Base-by-base conservation (phyloP, 92 coral and sea anemone genomes). In the Actinernus sp. region DNA sequence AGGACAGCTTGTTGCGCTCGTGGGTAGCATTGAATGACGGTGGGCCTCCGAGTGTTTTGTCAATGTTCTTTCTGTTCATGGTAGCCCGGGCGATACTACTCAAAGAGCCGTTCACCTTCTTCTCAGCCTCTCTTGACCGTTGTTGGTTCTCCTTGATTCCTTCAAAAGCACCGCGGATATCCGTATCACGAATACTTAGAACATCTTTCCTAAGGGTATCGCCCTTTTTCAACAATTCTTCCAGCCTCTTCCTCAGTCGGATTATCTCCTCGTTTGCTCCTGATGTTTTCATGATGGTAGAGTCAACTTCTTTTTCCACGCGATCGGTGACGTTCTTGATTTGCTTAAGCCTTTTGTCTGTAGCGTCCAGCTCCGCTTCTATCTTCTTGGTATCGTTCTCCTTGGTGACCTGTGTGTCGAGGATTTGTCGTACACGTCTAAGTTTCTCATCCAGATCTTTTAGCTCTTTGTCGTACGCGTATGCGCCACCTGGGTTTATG, bases 391-490 rank as follows among this genome's bases (percentile, higher is more conserved):
- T 85, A 33, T 88, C 91, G 25, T 94, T 86, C 23, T 82, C 95
- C 25, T 68, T 76, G 0, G 97, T 91, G 2, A 69, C 79, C 49
- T 92, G 92, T 30, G 49, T 70, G 61, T 68, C 68, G 32, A 94
- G 78, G 30, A 94, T 76, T 33, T 58, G 51, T 20, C 69, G 85
- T 18, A 94, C 86, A 27, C 78, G 69, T 33, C 73, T 57, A 0
- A 87, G 71, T 46, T 80, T 83, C 37, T 94, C 97, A 27, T 92
- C 97, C 5, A 94, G 78, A 2, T 49, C 82, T 9, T 63, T 65
- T 16, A 94, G 73, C 16, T 94, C 98, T 9, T 71, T 67, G 25
- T 80, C 84, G 61, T 94, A 94, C 3, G 92, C 86, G 45, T 86
- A 75, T 27, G 73, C 46, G 26, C 74, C 76, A n/a, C 83, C 92